Evolutionary conservation across 2,113 vertebrate genomes (phyloP).

Genomic region (Odontophorus gujanensis): DNA sequence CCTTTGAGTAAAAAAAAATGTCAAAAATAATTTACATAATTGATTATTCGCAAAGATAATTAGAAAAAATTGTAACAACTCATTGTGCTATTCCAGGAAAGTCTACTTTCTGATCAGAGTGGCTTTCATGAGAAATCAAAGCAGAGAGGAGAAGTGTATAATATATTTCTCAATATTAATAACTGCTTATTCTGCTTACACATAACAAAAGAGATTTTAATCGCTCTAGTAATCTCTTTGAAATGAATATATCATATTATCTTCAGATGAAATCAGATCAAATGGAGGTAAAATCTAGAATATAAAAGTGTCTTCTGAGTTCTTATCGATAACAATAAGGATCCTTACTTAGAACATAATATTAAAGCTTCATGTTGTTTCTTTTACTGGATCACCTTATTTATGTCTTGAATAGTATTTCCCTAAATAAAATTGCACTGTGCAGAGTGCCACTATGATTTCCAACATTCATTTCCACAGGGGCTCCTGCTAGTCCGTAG

Average conservation of each 20-base stretch:
- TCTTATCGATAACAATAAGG: neutral
- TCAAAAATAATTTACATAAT: neutral
- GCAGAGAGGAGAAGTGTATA: neutral
- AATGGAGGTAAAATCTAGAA: conserved; percentile 43
- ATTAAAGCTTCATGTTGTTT: conserved; percentile 54
- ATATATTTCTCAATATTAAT: conserved; percentile 43
- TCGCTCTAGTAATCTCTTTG: conserved; percentile 28
- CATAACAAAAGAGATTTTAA: conserved; percentile 70
- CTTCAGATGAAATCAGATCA: conserved; percentile 58
- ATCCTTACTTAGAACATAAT: conserved; percentile 29
- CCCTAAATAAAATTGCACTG: conserved; percentile 72
- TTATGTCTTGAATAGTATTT: conserved; percentile 68
- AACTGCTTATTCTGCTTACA: conserved; percentile 57
- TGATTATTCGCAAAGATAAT: neutral
- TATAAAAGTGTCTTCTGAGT: conserved; percentile 25
- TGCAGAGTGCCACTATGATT: conserved; percentile 78
- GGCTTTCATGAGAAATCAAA: neutral
- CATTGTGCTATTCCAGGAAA: neutral
- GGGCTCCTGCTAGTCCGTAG: conserved; percentile 68
- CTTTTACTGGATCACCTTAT: conserved; percentile 39
- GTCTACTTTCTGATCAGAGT: neutral
- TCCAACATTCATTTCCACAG: conserved; percentile 77
- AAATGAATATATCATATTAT: conserved; percentile 59
- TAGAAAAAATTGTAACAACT: neutral
- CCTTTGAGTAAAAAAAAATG: neutral